phyloP scores from a whole-genome alignment of 2,797 vertebrate species.

The Cynodonichthys magdalenae region DNA sequence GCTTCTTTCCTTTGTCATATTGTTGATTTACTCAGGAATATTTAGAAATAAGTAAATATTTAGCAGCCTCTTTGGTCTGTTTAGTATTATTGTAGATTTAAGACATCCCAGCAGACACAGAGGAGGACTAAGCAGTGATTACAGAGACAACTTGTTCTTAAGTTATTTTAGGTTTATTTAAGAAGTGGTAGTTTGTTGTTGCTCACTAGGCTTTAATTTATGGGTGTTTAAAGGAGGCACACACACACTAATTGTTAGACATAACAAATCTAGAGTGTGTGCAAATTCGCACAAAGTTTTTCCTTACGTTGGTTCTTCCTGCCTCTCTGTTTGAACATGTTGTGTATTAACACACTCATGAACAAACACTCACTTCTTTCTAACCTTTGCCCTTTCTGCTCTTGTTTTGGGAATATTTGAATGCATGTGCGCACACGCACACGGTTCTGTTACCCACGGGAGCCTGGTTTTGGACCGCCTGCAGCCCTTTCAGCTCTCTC shows the following conservation, averaged over 20 bases:
- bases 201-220: slow-evolving; percentile 30
- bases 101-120: neutral
- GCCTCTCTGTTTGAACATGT: slow-evolving; percentile 7
- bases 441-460: slow-evolving; percentile 40
- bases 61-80: neutral
- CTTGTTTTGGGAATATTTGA: slow-evolving; percentile 34
- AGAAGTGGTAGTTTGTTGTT: slow-evolving; percentile 36
- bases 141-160: slow-evolving; percentile 20
- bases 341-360: neutral
- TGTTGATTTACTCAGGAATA: neutral
- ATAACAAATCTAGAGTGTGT: slow-evolving; percentile 17
- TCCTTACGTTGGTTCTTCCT: slow-evolving; percentile 25
- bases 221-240: slow-evolving; percentile 30
- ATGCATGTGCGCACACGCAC: slow-evolving; percentile 25
- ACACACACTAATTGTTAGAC: slow-evolving; percentile 20
- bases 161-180: slow-evolving; percentile 42
- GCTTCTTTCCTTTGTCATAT: too few species aligned
- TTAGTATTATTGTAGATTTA: neutral
- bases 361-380: slow-evolving; percentile 15
- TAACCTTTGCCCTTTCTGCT: slow-evolving; percentile 9
- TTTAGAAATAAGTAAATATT: neutral
- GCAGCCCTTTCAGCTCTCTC: slow-evolving; percentile 43
- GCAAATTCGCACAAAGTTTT: slow-evolving; percentile 37
- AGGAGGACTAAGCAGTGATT: slow-evolving; percentile 18
- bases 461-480: slow-evolving; percentile 48